Percentiles rank a stretch among this genome's conserved stretches.
phyloP scores from a whole-genome alignment of 2,797 vertebrate species.

The Tangara arthus region DNA sequence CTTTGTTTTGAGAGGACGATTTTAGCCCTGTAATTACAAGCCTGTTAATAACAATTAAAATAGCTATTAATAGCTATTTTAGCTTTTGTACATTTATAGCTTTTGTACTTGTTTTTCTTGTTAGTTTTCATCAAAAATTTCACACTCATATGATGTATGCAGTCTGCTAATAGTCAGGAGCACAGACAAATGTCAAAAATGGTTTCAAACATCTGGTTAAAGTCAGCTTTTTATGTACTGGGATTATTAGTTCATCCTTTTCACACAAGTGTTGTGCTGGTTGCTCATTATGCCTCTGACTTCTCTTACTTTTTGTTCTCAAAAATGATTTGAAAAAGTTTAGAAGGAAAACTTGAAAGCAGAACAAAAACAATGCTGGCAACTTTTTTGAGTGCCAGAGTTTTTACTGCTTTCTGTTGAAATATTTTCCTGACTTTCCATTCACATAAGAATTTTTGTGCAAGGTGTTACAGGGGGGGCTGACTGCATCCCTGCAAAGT shows the following conservation, averaged over 20 bases:
- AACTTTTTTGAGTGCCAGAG: not conserved
- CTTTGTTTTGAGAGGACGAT: not conserved
- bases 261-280: not conserved
- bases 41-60: slow-evolving; percentile 18
- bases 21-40: slow-evolving; percentile 5
- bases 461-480: not conserved
- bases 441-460: not conserved
- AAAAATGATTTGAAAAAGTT: not conserved
- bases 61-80: not conserved
- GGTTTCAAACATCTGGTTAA: not conserved
- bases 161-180: not conserved
- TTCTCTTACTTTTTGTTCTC: not conserved
- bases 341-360: not conserved
- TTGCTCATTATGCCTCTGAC: not conserved
- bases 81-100: not conserved
- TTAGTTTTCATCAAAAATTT: slow-evolving; percentile 7
- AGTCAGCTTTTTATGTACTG: not conserved
- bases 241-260: not conserved
- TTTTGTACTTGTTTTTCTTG: not conserved
- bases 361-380: not conserved
- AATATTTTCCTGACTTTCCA: not conserved
- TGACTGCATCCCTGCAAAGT: not conserved
- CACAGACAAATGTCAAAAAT: not conserved
- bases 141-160: not conserved
- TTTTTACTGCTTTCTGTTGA: not conserved